Evolutionary conservation across 2,113 vertebrate genomes (phyloP).

Genomic region (Bufo gargarizans): DNA sequence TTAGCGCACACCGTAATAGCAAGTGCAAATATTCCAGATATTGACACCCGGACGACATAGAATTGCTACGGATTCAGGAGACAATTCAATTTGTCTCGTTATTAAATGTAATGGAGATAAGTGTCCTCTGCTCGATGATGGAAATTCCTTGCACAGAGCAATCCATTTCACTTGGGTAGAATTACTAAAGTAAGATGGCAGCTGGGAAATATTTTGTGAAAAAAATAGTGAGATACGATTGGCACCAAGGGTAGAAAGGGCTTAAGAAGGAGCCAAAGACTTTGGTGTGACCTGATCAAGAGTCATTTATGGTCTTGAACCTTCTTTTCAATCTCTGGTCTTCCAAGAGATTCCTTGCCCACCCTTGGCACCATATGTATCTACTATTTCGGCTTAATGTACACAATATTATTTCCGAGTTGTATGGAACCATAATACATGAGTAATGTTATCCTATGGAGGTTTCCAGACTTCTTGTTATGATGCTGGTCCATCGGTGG

Average conservation of each 20-base stretch:
- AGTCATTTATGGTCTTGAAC: too few species aligned
- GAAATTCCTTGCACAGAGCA: background rate
- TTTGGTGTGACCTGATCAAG: too few species aligned
- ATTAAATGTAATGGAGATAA: background rate
- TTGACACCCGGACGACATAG: background rate
- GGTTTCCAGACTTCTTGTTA: too few species aligned
- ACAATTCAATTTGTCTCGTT: background rate
- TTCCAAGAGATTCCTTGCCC: background rate
- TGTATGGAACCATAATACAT: too few species aligned
- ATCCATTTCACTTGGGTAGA: background rate
- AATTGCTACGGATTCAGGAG: background rate
- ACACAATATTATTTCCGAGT: too few species aligned
- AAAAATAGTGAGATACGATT: background rate
- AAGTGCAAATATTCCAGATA: conserved; percentile 11
- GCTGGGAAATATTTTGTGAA: background rate
- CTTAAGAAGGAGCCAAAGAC: too few species aligned
- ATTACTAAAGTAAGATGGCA: background rate
- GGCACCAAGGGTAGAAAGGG: background rate
- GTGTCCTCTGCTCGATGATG: background rate
- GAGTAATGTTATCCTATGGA: too few species aligned
- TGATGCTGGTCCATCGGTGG: too few species aligned
- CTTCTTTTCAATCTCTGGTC: too few species aligned
- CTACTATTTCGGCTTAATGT: background rate
- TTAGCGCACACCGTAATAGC: conserved; percentile 5
- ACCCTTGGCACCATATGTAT: background rate